Conservation (phyloP, 1,140 invertebrate genomes). For the Pemphigus obesinymphae region DNA sequence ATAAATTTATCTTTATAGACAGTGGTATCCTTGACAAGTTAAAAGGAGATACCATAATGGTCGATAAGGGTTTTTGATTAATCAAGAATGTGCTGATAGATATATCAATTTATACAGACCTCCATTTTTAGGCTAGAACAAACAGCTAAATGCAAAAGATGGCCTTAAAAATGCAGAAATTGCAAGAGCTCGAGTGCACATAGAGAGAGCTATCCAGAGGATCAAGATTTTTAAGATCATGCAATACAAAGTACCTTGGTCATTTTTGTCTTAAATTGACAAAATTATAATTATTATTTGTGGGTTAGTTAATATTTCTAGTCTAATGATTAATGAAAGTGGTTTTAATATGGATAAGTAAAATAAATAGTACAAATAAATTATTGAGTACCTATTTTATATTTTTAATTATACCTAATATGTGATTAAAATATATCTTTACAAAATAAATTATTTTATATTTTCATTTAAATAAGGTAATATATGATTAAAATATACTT, state of each 20-base stretch:
- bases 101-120: constrained; percentile 44
- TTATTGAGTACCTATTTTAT: too few relatives aligned
- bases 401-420: too few relatives aligned
- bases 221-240: constrained; percentile 25
- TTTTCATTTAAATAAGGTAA: too few relatives aligned
- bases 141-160: background rate
- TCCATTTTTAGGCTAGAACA: constrained; percentile 44
- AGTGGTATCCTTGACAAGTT: constrained; percentile 45
- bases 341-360: background rate
- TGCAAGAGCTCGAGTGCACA: background rate
- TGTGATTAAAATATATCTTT: too few relatives aligned
- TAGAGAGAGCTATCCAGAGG: background rate
- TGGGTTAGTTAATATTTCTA: constrained; percentile 9
- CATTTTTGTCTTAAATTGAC: background rate
- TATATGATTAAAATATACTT: too few relatives aligned
- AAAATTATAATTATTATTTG: constrained; percentile 17
- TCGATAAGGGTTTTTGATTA: constrained; percentile 48
- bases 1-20: constrained; percentile 47
- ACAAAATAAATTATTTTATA: too few relatives aligned
- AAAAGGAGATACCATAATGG: constrained; percentile 47
- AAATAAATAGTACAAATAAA: background rate
- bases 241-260: background rate
- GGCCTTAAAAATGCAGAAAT: background rate
- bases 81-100: constrained; percentile 42
- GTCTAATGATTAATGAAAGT: constrained; percentile 3